A percentile compares a stretch with the other conserved stretches of the same genome.
Evolutionary conservation across 2,797 vertebrate species (phyloP).

Genomic region (Fratercula arctica): DNA sequence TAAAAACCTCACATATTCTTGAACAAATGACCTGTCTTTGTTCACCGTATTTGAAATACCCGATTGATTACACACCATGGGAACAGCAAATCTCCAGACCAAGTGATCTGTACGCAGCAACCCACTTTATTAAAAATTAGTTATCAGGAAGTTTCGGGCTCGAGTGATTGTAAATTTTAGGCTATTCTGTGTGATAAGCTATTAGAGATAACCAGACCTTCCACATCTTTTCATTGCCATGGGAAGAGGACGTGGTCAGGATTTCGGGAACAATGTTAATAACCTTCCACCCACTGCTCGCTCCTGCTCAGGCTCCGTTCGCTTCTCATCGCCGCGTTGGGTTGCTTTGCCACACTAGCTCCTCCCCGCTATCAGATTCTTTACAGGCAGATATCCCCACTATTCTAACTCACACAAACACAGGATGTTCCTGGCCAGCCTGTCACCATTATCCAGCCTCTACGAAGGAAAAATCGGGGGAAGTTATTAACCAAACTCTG

Average conservation of each 20-base stretch:
- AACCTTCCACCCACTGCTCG: slow-evolving; percentile 28
- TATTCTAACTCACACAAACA: slow-evolving; percentile 96
- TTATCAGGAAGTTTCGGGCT: slow-evolving; percentile 9
- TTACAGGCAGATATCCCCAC: slow-evolving; percentile 77
- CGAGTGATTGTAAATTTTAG: not conserved
- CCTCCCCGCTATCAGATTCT: slow-evolving; percentile 67
- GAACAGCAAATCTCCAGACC: not conserved
- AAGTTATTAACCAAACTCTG: slow-evolving; percentile 90
- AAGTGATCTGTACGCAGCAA: not conserved
- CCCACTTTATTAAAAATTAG: not conserved
- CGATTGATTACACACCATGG: rapidly evolving
- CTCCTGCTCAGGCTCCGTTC: not conserved
- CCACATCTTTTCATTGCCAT: slow-evolving; percentile 12
- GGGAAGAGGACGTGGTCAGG: slow-evolving; percentile 59
- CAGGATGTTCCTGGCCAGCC: slow-evolving; percentile 97
- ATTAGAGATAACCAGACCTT: slow-evolving; percentile 59
- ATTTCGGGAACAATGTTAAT: slow-evolving; percentile 38
- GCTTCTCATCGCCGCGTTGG: slow-evolving; percentile 80
- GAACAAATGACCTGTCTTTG: not conserved
- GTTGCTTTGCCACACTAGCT: slow-evolving; percentile 78
- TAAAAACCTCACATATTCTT: not conserved
- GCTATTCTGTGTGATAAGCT: not conserved
- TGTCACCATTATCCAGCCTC: slow-evolving; percentile 88
- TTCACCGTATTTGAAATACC: rapidly evolving
- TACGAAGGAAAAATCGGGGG: slow-evolving; percentile 84